Evolutionary conservation across 23 tunicate species (phyloP).

Genomic region (Trididemnum clinides): DNA sequence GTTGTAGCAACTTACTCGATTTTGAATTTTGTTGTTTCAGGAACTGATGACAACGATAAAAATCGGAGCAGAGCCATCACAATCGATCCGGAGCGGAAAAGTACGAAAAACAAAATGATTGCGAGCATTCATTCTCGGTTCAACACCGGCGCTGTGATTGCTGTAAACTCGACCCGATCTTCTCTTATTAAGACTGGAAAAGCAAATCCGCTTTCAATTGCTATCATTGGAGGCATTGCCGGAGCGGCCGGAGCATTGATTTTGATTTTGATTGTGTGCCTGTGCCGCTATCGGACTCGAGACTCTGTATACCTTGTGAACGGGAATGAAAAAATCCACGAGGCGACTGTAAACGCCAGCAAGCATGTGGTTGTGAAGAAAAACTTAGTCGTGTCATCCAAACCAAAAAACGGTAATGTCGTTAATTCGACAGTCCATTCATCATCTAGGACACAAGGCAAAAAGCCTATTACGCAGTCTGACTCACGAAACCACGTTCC

Average conservation of each 20-base stretch:
- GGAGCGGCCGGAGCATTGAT: slow-evolving; percentile 51
- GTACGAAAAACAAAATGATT: not conserved
- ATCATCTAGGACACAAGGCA: too few species aligned
- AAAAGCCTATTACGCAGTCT: too few species aligned
- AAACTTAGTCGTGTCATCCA: too few species aligned
- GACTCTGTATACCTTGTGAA: slow-evolving; percentile 56
- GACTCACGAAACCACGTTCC: not conserved
- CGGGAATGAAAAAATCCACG: slow-evolving; percentile 23
- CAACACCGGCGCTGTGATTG: not conserved
- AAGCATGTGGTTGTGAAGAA: slow-evolving; percentile 17
- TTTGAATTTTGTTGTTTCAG: not conserved
- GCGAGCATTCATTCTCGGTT: not conserved
- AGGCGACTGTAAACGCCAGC: slow-evolving; percentile 24
- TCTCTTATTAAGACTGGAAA: slow-evolving; percentile 18
- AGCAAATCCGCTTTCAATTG: slow-evolving; percentile 46
- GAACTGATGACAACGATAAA: not conserved
- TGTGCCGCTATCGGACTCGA: slow-evolving; percentile 44
- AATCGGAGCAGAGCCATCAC: not conserved
- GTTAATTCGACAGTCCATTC: too few species aligned
- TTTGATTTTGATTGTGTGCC: slow-evolving; percentile 14
- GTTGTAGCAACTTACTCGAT: too few species aligned
- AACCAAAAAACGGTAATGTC: too few species aligned
- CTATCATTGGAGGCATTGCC: slow-evolving; percentile 60
- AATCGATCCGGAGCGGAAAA: not conserved
- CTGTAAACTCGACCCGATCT: slow-evolving; percentile 6